Base-by-base conservation (phyloP, 2,797 vertebrate species). In the Xiphophorus birchmanni region DNA sequence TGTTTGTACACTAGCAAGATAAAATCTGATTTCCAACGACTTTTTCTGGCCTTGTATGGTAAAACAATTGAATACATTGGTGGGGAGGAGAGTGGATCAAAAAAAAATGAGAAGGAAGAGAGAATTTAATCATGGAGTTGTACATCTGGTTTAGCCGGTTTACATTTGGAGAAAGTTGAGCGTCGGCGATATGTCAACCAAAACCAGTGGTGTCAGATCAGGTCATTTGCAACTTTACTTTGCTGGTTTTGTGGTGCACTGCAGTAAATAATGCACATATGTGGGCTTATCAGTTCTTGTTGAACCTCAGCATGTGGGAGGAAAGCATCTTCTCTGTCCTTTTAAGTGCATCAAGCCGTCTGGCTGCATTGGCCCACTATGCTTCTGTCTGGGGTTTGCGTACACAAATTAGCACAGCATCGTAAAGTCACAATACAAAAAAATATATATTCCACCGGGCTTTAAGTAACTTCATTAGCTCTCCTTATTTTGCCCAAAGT, bases 251-350 rank as follows among this genome's bases (percentile, higher is more conserved):
- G 52, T 72, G 35, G 48, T 72, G 50, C 67, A 72, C 26, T 72
- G 18, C 50, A 40, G 73, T 47, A 48, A 52, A 67, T 26, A 50
- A 71, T 45, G 67, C 45, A 52, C 45, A 75, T 48, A 37, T 71
- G 77, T 82, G 60, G 74, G 54, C 48, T 29, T 56, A 45, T 52
- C 7, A 5, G 48, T 75, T 79, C 47, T 54, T 79, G 1, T 23
- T 77, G 12, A 2, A 45, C 3, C 26, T 78, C 8, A 71, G 81
- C 80, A 44, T 71, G 86, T 86, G 84, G 84, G 84, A 85, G 79
- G 37, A 45, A 35, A 73, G 15, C 1, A 1, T 56, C 44, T 26
- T 48, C 48, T 48, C 35, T 67, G 60, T 52, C 13, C 60, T 86
- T 87, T 69, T n/a, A 58, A 76, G 69, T 65, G 26, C 58, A 42